Conservation (phyloP, 1,140 invertebrate species). For the Drosophila virilis region DNA sequence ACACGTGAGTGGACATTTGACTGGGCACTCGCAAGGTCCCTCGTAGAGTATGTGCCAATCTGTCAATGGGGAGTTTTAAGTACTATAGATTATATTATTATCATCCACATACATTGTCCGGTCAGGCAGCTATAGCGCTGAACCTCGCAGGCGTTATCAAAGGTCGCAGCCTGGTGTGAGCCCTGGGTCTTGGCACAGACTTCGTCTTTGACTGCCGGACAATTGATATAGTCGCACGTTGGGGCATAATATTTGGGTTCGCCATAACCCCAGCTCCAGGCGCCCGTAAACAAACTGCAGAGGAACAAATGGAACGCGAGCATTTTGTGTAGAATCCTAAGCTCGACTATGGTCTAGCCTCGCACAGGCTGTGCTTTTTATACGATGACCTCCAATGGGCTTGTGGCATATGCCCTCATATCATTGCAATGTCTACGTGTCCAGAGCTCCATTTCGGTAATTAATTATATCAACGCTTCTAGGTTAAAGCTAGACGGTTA, state of each 20-base stretch:
- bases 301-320: slow-evolving; percentile 18
- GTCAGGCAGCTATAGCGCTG: slow-evolving; percentile 40
- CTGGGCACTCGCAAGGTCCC: slow-evolving; percentile 42
- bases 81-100: too few relatives aligned
- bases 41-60: slow-evolving; percentile 55
- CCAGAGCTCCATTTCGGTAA: slow-evolving; percentile 32
- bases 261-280: slow-evolving; percentile 25
- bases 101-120: slow-evolving; percentile 33
- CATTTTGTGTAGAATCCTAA: slow-evolving; percentile 47
- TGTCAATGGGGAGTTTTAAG: background rate
- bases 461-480: slow-evolving; percentile 38
- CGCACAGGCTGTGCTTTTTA: slow-evolving; percentile 55
- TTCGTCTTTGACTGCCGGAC: slow-evolving; percentile 2
- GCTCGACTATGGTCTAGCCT: slow-evolving; percentile 53
- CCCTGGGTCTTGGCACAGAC: slow-evolving; percentile 47
- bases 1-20: background rate
- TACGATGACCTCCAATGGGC: slow-evolving; percentile 24
- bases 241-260: slow-evolving; percentile 14
- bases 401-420: slow-evolving; percentile 40
- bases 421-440: slow-evolving; percentile 70
- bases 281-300: slow-evolving; percentile 27
- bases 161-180: slow-evolving; percentile 36
- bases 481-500: slow-evolving; percentile 43
- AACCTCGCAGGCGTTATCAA: slow-evolving; percentile 54
- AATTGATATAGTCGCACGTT: slow-evolving; percentile 29